Base-by-base conservation (phyloP, 1,140 invertebrate species). In the Ceratina calcarata region DNA sequence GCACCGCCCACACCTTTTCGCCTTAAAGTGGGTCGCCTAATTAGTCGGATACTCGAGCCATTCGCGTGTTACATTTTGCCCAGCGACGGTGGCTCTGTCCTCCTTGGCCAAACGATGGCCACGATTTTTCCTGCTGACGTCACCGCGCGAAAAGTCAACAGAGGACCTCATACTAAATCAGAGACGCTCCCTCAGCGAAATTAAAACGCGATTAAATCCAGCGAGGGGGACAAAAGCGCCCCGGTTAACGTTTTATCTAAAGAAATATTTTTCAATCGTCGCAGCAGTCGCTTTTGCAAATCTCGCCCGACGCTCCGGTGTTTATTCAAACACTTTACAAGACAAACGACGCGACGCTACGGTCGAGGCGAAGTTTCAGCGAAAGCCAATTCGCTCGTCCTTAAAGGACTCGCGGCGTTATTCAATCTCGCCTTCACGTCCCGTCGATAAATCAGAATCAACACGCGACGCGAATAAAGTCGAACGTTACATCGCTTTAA, bases 21-120 rank as follows among this genome's bases (percentile, higher is more conserved):
- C 37, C 8, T 45, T 24, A 66, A 75, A 75, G 49, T 75, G 61
- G 72, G 72, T 75, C 72, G 51, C 55, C 72, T 66, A 75, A 75
- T 75, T 75, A 75, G 72, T 66, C 15, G 62, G 49, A 75, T 66
- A 66, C 62, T 75, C 10, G 61, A 66, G 61, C 27, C 45, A 57
- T 75, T 66, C 72, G 24, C 27, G 72, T 55, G 51, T 66, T 57
- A 66, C n/a, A 64, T 66, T 75, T 57, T 22, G 16, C 61, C n/a
- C 45, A 13, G 20, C 53, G 8, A 20, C 15, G 27, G 4, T 10
- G 10, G 8, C 37, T 37, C 13, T 10, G 37, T 18, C 15, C 15
- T 51, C 18, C 27, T 15, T 12, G 6, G 18, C 6, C 24, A 16
- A 51, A n/a, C n/a, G 53, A 57, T 57, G 45, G 0, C 1, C 10